Conservation (phyloP, 1,140 invertebrate genomes). For the Drosophila nasuta region DNA sequence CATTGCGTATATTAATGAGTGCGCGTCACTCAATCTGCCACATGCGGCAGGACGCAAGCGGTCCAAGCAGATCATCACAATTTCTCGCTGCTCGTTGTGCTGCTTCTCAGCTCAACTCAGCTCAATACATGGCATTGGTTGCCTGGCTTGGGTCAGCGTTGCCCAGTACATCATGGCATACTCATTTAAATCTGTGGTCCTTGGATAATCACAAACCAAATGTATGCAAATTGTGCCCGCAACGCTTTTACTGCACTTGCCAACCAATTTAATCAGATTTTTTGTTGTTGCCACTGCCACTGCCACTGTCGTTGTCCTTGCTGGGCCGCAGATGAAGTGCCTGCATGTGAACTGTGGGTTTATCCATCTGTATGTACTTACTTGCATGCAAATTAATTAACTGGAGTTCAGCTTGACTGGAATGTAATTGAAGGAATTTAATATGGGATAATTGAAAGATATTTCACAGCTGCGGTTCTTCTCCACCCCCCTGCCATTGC, state of each 20-base stretch:
- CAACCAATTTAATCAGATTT: conserved; percentile 78
- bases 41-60: conserved; percentile 48
- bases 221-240: conserved; percentile 73
- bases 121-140: not conserved
- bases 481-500: too few relatives aligned
- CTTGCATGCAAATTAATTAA: conserved; percentile 70
- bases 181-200: conserved; percentile 75
- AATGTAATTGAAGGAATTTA: conserved; percentile 63
- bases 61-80: conserved; percentile 31
- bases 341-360: conserved; percentile 30
- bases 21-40: conserved; percentile 59
- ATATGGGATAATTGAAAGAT: conserved; percentile 47
- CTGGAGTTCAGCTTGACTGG: conserved; percentile 51
- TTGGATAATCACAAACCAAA: conserved; percentile 77
- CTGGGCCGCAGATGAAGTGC: conserved; percentile 46
- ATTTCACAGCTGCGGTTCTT: conserved; percentile 19
- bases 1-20: conserved; percentile 73
- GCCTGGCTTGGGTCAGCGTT: not conserved
- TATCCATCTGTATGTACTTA: conserved; percentile 18
- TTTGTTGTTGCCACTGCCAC: conserved; percentile 21
- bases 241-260: conserved; percentile 43
- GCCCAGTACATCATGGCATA: conserved; percentile 18
- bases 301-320: conserved; percentile 4
- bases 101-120: not conserved
- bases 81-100: not conserved